A percentile compares a stretch with the other conserved stretches of the same genome.
Conservation (phyloP, 2,113 vertebrate species). For the Galemys pyrenaicus region DNA sequence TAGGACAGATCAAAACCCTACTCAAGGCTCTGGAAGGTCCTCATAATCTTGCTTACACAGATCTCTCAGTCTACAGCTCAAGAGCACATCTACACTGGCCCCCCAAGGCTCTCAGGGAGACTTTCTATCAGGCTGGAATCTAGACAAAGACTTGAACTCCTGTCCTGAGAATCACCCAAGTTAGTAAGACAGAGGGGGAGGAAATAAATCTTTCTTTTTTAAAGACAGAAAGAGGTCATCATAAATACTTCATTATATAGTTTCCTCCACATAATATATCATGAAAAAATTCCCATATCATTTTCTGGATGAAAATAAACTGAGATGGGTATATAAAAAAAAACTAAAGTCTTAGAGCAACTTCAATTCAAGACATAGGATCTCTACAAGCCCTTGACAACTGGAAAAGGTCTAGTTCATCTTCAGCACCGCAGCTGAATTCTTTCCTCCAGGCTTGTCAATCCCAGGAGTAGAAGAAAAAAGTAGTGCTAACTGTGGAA, state of each 20-base stretch:
- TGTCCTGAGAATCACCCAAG: neutral
- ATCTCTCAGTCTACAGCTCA: neutral
- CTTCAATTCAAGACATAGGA: neutral
- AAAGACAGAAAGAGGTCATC: neutral
- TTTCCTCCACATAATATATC: neutral
- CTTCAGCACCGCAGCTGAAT: neutral
- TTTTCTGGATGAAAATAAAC: slow-evolving; percentile 5
- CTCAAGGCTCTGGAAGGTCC: too few species aligned
- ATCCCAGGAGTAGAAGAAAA: neutral
- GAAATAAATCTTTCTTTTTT: rapidly evolving
- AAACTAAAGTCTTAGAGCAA: neutral
- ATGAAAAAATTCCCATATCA: neutral
- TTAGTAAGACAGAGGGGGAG: neutral
- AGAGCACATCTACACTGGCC: neutral
- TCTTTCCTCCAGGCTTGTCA: neutral
- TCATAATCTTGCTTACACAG: neutral
- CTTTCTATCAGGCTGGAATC: too few species aligned
- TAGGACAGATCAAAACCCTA: neutral
- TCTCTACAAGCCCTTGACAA: neutral
- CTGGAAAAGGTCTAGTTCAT: neutral
- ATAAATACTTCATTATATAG: neutral
- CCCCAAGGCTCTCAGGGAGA: neutral
- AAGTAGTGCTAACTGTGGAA: neutral
- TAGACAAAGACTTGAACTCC: neutral
- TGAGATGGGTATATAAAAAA: neutral